Conservation (phyloP, 2,797 vertebrate genomes). For the Emys orbicularis region DNA sequence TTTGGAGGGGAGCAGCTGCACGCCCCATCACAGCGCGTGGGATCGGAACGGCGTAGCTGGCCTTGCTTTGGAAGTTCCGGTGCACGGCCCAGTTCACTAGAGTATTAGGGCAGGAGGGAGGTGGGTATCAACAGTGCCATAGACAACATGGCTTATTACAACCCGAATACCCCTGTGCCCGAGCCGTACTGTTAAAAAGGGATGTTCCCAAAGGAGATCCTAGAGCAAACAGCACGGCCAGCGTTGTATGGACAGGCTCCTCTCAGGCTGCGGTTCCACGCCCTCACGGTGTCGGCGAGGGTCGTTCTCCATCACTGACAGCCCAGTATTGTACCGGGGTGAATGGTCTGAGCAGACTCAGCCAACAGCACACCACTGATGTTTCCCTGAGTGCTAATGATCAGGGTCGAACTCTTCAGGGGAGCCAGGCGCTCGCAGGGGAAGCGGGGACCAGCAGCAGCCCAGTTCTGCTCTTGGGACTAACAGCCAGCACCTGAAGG, state of each 20-base stretch:
- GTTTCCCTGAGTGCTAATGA: not conserved
- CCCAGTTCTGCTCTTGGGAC: not conserved
- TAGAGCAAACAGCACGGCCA: not conserved
- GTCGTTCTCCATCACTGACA: not conserved
- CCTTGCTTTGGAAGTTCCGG: too few relatives aligned
- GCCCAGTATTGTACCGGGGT: not conserved
- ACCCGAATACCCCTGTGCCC: not conserved
- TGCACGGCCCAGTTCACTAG: too few relatives aligned
- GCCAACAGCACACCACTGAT: too few relatives aligned
- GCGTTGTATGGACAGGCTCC: not conserved
- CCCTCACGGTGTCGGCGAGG: not conserved
- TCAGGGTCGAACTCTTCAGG: not conserved
- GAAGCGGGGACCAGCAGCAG: not conserved
- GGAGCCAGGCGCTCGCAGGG: not conserved
- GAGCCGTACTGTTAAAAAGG: not conserved
- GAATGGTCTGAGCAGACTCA: too few relatives aligned
- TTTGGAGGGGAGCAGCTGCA: not conserved
- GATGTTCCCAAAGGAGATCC: not conserved
- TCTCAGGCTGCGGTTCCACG: not conserved
- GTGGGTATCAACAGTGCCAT: not conserved
- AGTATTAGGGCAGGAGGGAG: not conserved
- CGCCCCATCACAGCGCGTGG: not conserved
- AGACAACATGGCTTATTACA: not conserved
- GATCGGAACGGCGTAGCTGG: not conserved
- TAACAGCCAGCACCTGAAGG: not conserved